A percentile compares a stretch with the other conserved stretches of the same genome.
phyloP scores from a whole-genome alignment of 2,888 invertebrate species.

The Microchrysa polita region DNA sequence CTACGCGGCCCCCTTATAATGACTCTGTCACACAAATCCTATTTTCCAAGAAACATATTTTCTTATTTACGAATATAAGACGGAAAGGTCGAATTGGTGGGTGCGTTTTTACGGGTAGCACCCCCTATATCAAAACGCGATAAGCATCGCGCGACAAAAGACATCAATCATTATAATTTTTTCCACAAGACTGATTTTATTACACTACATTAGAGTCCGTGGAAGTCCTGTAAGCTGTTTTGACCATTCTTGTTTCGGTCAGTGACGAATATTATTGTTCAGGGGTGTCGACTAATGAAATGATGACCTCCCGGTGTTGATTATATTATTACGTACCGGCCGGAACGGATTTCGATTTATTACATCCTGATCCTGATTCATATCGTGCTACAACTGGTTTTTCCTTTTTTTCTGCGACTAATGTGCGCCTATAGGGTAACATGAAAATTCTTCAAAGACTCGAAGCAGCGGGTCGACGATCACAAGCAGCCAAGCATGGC shows the following conservation, averaged over 20 bases:
- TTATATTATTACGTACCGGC: too few relatives aligned
- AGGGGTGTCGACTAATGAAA: not conserved
- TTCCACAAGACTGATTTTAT: not conserved
- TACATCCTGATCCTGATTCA: not conserved
- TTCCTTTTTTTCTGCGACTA: not conserved
- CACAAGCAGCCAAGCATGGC: not conserved
- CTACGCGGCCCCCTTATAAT: not conserved
- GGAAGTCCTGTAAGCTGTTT: not conserved
- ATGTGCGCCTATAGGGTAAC: too few relatives aligned
- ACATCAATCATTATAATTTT: constrained; percentile 26
- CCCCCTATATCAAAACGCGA: not conserved
- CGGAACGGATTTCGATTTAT: not conserved
- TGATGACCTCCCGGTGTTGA: not conserved
- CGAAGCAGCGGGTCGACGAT: not conserved
- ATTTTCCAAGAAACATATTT: not conserved
- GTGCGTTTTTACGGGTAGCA: too few relatives aligned
- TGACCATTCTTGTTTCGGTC: not conserved
- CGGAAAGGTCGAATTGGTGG: not conserved
- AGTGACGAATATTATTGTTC: not conserved
- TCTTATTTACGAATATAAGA: not conserved
- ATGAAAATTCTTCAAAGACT: not conserved
- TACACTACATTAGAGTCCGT: not conserved
- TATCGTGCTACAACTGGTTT: constrained; percentile 1
- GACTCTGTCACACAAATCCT: not conserved
- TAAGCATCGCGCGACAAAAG: constrained; percentile 22